These are phyloP conservation scores for Trichonephila clavipes DNA, from an alignment of 1,140 invertebrate genomes.

Conservation along the genomic window DNA sequence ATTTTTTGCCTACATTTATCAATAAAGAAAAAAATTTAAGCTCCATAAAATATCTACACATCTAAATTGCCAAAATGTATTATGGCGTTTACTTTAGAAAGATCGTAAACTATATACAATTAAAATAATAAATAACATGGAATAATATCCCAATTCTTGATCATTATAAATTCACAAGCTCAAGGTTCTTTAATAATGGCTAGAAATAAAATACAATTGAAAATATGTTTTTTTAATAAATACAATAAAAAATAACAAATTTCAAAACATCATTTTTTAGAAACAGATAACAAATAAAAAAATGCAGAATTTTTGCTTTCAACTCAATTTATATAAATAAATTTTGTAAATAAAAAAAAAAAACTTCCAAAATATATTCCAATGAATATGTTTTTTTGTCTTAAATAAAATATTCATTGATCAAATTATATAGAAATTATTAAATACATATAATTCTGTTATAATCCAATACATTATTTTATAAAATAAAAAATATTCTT, in stretches of 20 bases:
- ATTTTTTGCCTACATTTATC: background rate
- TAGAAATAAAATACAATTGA: background rate
- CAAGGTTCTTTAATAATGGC: background rate
- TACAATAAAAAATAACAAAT: background rate
- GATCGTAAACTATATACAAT: slow-evolving; percentile 32
- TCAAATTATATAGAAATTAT: too few species aligned
- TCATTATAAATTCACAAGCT: slow-evolving; percentile 9
- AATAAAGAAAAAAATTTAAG: background rate
- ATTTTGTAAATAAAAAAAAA: too few species aligned
- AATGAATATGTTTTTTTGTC: background rate
- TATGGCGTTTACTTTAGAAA: background rate
- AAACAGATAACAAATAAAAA: background rate
- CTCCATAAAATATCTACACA: slow-evolving; percentile 42
- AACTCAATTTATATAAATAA: too few species aligned
- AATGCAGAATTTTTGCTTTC: too few species aligned
- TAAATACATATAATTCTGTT: too few species aligned
- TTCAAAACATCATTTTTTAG: background rate
- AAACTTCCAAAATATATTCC: too few species aligned
- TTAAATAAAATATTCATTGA: too few species aligned
- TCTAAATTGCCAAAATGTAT: background rate
- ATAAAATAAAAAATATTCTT: too few species aligned
- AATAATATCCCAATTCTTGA: slow-evolving; percentile 33
- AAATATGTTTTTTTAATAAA: background rate
- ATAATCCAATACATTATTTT: too few species aligned
- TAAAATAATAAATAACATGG: slow-evolving; percentile 14